These are phyloP conservation scores for Apodemus speciosus DNA, from an alignment of 2,113 vertebrate genomes.

Conservation along the genomic window DNA sequence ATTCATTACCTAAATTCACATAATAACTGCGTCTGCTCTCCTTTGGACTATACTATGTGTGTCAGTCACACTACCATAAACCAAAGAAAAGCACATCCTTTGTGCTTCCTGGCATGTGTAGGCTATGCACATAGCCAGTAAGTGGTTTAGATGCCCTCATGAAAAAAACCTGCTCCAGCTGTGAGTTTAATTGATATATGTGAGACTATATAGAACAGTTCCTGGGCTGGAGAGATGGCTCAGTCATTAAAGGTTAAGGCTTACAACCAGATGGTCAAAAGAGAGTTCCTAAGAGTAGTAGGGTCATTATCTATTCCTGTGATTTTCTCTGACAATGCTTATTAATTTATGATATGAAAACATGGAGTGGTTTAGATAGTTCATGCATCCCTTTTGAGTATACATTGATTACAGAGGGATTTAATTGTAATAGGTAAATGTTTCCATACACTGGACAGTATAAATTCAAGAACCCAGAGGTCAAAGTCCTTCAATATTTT, in stretches of 20 bases:
- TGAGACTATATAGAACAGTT: background rate
- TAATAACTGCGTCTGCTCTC: slow-evolving; percentile 1
- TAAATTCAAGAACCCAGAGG: too few relatives aligned
- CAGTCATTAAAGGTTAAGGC: background rate
- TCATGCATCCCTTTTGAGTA: background rate
- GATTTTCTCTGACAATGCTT: slow-evolving; percentile 14
- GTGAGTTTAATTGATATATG: slow-evolving; percentile 16
- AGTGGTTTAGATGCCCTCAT: slow-evolving; percentile 12
- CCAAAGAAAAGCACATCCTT: background rate
- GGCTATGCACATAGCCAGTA: background rate
- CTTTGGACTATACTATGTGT: background rate
- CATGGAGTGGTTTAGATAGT: background rate
- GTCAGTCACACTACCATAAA: background rate
- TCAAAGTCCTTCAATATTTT: too few relatives aligned
- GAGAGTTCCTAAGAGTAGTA: background rate
- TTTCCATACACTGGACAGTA: background rate
- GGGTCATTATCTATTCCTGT: background rate
- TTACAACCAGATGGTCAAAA: background rate
- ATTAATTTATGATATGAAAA: slow-evolving; percentile 8
- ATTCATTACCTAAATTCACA: slow-evolving; percentile 26
- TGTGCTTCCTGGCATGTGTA: slow-evolving; percentile 32
- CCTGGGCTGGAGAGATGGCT: background rate
- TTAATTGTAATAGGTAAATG: background rate
- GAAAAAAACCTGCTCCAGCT: slow-evolving; percentile 35
- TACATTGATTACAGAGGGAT: background rate